These are phyloP conservation scores for Orchesella flavescens DNA, from an alignment of 2,888 invertebrate genomes.

Conservation along the genomic window DNA sequence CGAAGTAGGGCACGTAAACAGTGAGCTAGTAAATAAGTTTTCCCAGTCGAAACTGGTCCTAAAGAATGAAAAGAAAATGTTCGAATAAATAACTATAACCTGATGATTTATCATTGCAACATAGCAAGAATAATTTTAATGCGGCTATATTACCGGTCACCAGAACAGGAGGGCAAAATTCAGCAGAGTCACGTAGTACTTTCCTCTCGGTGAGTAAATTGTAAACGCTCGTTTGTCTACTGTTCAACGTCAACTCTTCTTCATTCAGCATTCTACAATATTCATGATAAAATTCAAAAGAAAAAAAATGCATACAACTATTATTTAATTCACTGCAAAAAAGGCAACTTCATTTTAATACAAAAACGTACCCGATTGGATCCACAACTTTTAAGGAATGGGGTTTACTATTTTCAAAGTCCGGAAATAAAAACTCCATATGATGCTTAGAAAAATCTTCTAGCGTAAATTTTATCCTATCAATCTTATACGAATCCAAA, in stretches of 20 bases:
- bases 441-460: constrained; percentile 60
- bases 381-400: constrained; percentile 46
- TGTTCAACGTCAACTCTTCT: constrained; percentile 66
- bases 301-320: too few relatives aligned
- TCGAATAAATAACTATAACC: too few relatives aligned
- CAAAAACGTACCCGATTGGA: constrained; percentile 26
- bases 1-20: constrained; percentile 81
- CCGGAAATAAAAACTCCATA: constrained; percentile 66
- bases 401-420: constrained; percentile 41
- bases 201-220: constrained; percentile 60
- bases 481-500: constrained; percentile 57
- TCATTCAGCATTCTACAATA: constrained; percentile 62
- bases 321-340: too few relatives aligned
- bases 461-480: constrained; percentile 49
- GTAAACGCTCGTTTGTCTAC: constrained; percentile 63
- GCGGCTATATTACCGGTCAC: constrained; percentile 77
- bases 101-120: too few relatives aligned
- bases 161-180: constrained; percentile 80
- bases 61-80: constrained; percentile 24
- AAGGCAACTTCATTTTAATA: not conserved
- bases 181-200: constrained; percentile 7
- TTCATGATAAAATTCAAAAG: not conserved
- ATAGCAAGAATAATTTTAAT: not conserved
- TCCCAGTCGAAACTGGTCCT: constrained; percentile 89
- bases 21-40: constrained; percentile 86